phyloP scores from a whole-genome alignment of 2,888 invertebrate species.

The Thera britannica region DNA sequence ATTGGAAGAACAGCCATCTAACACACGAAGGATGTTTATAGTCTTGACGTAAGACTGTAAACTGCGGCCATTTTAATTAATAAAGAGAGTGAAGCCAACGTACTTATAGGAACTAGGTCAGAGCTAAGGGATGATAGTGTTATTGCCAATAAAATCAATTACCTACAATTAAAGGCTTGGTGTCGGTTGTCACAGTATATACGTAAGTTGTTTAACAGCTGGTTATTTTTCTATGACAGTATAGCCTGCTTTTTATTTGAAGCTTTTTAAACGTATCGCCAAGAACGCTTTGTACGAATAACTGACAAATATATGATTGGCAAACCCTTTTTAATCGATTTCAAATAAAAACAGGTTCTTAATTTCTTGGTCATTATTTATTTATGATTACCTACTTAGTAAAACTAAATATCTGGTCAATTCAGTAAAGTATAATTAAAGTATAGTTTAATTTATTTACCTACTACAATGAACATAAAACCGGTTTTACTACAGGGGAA shows the following conservation, averaged over 20 bases:
- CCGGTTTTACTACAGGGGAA: constrained; percentile 7
- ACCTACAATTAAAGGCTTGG: constrained; percentile 1
- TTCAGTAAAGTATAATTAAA: too few species aligned
- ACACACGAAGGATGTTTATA: not conserved
- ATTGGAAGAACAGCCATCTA: not conserved
- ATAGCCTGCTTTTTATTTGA: too few species aligned
- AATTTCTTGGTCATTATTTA: too few species aligned
- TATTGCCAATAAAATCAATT: constrained; percentile 23
- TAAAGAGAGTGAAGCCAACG: not conserved
- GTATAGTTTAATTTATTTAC: too few species aligned
- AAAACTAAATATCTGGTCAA: not conserved
- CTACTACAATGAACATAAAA: constrained; percentile 13
- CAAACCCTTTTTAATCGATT: too few species aligned
- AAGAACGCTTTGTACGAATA: too few species aligned
- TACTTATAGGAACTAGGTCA: constrained; percentile 14
- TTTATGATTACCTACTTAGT: too few species aligned
- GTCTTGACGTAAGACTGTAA: not conserved
- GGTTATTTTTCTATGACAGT: not conserved
- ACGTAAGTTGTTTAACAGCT: not conserved
- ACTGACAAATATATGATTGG: too few species aligned
- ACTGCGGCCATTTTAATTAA: not conserved
- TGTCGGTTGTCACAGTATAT: not conserved
- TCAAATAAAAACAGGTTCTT: too few species aligned
- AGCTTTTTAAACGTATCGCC: too few species aligned
- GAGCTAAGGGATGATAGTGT: constrained; percentile 4